Percentiles rank a stretch among this genome's conserved stretches.
phyloP scores from a whole-genome alignment of 2,797 vertebrate species.

The Luscinia luscinia region DNA sequence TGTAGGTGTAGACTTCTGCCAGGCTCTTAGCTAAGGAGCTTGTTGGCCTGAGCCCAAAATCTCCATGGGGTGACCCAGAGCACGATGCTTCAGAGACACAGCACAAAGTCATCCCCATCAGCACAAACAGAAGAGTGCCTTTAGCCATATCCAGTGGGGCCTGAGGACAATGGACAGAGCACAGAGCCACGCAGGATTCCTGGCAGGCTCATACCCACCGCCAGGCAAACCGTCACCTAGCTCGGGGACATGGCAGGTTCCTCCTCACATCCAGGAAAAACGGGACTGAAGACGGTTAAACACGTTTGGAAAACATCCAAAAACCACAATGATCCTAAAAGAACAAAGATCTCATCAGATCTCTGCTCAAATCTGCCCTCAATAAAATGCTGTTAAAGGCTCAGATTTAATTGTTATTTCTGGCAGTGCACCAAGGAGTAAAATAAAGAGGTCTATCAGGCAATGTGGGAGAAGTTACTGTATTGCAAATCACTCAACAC shows the following conservation, averaged over 20 bases:
- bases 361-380: conserved; percentile 7
- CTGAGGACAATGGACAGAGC: background rate
- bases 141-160: background rate
- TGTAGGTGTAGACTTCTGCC: background rate
- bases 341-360: conserved; percentile 46
- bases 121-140: rapidly evolving
- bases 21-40: background rate
- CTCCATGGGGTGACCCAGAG: background rate
- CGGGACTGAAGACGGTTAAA: background rate
- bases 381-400: conserved; percentile 30
- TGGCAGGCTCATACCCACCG: background rate
- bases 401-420: conserved; percentile 34
- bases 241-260: background rate
- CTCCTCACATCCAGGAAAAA: background rate
- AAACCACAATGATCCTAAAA: background rate
- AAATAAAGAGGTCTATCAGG: background rate
- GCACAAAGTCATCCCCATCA: rapidly evolving
- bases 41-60: background rate
- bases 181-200: background rate
- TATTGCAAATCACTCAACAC: background rate
- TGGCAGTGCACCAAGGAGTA: conserved; percentile 35
- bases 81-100: background rate
- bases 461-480: background rate
- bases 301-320: background rate
- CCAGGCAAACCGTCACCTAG: background rate